Base-by-base conservation (phyloP, 2,888 invertebrate genomes). In the Caenorhabditis afra region DNA sequence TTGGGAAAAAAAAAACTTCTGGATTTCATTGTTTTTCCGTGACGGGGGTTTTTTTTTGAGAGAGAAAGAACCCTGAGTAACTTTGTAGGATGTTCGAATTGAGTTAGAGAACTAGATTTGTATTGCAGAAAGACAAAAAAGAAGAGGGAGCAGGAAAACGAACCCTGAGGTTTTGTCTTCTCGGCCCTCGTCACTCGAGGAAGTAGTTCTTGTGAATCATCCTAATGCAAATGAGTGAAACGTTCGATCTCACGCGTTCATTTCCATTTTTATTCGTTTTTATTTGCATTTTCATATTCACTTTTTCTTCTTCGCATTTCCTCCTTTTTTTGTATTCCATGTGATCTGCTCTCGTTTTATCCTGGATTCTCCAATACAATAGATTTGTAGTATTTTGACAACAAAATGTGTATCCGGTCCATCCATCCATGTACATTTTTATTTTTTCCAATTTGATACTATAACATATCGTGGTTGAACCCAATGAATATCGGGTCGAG, bases 1-100 rank as follows among this genome's bases (percentile, higher is more conserved):
- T 29, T 29, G 22, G 41, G 18, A 37, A 12, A 18, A 20, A 44
- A 55, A 47, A 23, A 47, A 66, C 52, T 50, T 52, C 55, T 41
- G 49, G 57, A 49, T 67, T 67, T 41, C 39, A 41, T 41, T 67
- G 55, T 45, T 50, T 58, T 67, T 58, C 58, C 50, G 67, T 58
- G 58, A 49, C 49, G 16, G 47, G n/a, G n/a, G n/a, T n/a, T n/a
- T n/a, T 39, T 39, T 29, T 29, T 29, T 7, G 4, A 29, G 4
- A 29, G 7, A 29, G 20, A 65, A 23, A 49, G 47, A 45, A 45
- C 44, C 29, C 37, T 7, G 45, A 65, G 44, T 50, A 49, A 57
- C 55, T 64, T 66, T 55, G 52, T 52, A 8, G 39, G 29, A 22
- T 45, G 47, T 18, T 58, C 41, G 39, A 67, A 58, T 39, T 29